A percentile compares a stretch with the other conserved stretches of the same genome.
These are phyloP conservation scores for Esox lucius DNA, from an alignment of 2,797 vertebrate genomes.

Conservation along the genomic window DNA sequence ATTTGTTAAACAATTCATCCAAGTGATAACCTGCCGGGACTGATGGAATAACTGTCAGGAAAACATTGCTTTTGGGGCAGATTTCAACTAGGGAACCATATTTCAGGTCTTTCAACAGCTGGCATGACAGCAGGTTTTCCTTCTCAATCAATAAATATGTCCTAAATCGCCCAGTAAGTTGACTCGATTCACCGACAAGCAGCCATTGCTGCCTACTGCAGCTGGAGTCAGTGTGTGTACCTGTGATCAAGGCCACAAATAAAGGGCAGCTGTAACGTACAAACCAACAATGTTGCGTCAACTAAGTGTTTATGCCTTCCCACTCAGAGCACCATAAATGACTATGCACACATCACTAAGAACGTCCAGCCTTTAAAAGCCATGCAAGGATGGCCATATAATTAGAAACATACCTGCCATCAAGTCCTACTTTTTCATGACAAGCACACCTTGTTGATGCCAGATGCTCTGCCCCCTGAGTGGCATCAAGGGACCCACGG, in stretches of 20 bases:
- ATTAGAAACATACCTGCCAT: neutral
- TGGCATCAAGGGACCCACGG: neutral
- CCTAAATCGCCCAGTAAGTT: neutral
- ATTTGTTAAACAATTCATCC: neutral
- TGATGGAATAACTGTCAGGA: neutral
- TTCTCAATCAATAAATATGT: neutral
- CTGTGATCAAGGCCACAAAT: neutral
- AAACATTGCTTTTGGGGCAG: neutral
- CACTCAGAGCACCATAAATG: neutral
- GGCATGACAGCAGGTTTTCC: neutral
- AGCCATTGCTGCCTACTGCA: constrained; percentile 36
- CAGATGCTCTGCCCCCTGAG: neutral
- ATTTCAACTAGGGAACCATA: neutral
- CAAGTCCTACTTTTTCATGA: neutral
- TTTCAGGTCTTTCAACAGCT: neutral
- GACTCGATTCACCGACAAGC: neutral
- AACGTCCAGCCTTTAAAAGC: neutral
- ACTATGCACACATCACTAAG: neutral
- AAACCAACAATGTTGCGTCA: neutral
- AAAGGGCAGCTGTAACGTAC: neutral
- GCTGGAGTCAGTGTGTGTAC: constrained; percentile 12
- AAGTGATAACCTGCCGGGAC: neutral
- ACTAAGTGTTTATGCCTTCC: neutral
- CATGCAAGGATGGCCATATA: neutral
- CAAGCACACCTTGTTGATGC: neutral